Evolutionary conservation across 2,888 invertebrate species (phyloP), one percentile per base, ranked within the genome.

Genomic region (Polyommatus icarus): DNA sequence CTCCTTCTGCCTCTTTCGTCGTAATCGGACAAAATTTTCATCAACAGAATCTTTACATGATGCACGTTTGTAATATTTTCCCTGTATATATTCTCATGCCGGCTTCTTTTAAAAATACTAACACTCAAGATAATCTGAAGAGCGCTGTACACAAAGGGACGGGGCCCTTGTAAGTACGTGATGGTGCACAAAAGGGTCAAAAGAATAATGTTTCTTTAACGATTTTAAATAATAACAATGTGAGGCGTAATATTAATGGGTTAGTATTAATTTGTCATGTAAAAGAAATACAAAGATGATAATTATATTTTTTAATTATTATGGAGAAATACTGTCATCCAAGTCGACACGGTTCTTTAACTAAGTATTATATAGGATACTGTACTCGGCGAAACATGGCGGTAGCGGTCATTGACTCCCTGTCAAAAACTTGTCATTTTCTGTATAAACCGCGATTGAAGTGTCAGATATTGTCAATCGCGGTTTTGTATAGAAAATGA

Each of bases 51-150:
- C 3, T 46, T 0, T 46, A 10, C 46, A 46, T 46, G 46, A 46
- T 6, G 54, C 54, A 61, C 61, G 24, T 24, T 59, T 61, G 24
- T 12, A 61, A 61, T 61, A 61, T 67, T 67, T 61, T 12, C 18
- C 3, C 6, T 32, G 15, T 32, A 67, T 32, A 67, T 32, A 29
- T 67, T 67, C 67, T 67, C 67, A 67, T 29, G 29, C 67, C 29
- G 67, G 32, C 67, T 67, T 29, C 29, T 67, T 67, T 67, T 67
- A 32, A 18, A 67, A 29, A 67, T 29, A 67, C 67, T 67, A 67
- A 18, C 67, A 67, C 29, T 67, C 15, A 29, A 67, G 67, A 67
- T 67, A 67, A 67, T 67, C 67, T 67, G 67, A 67, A 67, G 67
- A 67, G 29, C 67, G 67, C 61, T 12, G 61, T 32, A 32, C 15